These are phyloP conservation scores for Urophycis tenuis DNA, from an alignment of 2,797 vertebrate species.

Conservation along the genomic window DNA sequence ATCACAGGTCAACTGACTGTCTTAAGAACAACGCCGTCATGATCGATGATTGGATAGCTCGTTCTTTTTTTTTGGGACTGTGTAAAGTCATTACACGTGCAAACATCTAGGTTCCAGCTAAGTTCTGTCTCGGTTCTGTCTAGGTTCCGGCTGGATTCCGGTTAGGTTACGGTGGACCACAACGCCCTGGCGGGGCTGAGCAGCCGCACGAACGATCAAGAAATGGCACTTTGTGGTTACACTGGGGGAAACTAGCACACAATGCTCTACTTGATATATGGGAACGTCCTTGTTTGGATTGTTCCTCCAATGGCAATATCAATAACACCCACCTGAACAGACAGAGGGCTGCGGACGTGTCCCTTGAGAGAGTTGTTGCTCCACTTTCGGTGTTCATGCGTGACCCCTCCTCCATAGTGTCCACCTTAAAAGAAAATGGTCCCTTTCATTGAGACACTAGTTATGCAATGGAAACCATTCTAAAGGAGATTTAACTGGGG, in stretches of 20 bases:
- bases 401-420: neutral
- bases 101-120: too few relatives aligned
- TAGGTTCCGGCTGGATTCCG: too few relatives aligned
- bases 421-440: neutral
- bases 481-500: neutral
- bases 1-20: too few relatives aligned
- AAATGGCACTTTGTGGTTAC: neutral
- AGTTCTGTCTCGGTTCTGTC: too few relatives aligned
- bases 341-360: constrained; percentile 25
- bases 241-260: neutral
- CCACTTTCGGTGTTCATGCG: neutral
- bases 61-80: too few relatives aligned
- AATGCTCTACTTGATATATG: neutral
- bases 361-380: constrained; percentile 28
- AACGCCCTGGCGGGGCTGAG: too few relatives aligned
- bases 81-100: too few relatives aligned
- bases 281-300: neutral
- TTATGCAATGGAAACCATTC: neutral
- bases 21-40: too few relatives aligned
- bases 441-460: neutral
- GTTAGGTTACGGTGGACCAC: too few relatives aligned
- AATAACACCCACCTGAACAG: constrained; percentile 53
- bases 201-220: too few relatives aligned
- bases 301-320: constrained; percentile 1
- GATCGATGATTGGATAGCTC: too few relatives aligned